phyloP scores from a whole-genome alignment of 2,888 invertebrate genomes.

The Callyntrura sp. region DNA sequence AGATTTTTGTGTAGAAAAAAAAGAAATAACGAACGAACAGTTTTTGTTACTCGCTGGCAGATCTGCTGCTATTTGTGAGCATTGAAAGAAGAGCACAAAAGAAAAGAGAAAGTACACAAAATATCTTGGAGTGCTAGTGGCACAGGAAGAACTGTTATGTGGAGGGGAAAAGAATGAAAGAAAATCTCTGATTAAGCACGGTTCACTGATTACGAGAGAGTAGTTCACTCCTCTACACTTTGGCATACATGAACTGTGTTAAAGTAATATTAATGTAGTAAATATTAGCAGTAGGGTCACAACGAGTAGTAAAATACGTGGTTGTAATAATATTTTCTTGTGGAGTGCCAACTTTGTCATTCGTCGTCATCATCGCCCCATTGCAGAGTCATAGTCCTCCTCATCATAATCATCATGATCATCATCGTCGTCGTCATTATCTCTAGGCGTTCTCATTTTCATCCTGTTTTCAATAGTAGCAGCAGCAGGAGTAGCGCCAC shows the following conservation, averaged over 20 bases:
- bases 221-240: no score
- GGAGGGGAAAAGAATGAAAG: neutral
- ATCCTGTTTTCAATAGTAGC: neutral
- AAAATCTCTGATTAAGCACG: slow-evolving; percentile 35
- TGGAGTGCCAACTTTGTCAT: neutral
- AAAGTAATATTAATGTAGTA: slow-evolving; percentile 45
- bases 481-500: neutral
- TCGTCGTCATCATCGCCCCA: neutral
- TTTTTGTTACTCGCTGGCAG: neutral
- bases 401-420: neutral
- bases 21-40: neutral
- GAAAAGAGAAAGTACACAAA: slow-evolving; percentile 23
- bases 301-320: slow-evolving; percentile 23
- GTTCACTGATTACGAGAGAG: slow-evolving; percentile 8
- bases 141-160: neutral
- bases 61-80: neutral
- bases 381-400: no score
- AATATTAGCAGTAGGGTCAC: neutral
- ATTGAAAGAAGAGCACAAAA: neutral
- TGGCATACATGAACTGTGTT: no score
- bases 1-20: neutral
- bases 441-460: neutral
- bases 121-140: neutral
- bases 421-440: neutral
- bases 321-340: neutral